Evolutionary conservation across 2,113 vertebrate species (phyloP), one percentile per base, ranked within the genome.

Genomic region (Corythornis vintsioides): DNA sequence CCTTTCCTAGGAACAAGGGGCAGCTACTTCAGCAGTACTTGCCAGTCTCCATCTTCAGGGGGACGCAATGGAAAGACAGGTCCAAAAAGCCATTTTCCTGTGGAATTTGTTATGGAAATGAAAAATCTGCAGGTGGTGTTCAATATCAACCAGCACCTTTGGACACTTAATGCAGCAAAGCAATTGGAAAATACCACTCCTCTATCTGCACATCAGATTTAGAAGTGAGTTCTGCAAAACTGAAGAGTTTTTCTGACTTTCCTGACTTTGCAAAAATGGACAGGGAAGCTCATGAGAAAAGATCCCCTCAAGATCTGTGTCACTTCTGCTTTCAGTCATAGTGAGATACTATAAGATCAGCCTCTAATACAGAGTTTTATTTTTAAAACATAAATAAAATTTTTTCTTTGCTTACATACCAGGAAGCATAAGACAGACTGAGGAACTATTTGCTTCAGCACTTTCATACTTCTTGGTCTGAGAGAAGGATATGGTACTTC

Each of bases 321-420:
- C 77, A 59, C 31, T 89, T 96, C 81, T 89, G 70, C 59, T 94
- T 95, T 90, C 47, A 31, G 31, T 40, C n/a, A 33, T 11, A 42
- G 21, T 10, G 22, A 72, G 15, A 60, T 8, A 43, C 12, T 45
- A 24, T 16, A 66, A 76, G 47, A 76, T 5, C 15, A 73, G 35
- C 38, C 20, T 61, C 16, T 35, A 65, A n/a, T 21, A 35, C 0
- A 82, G 28, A 28, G 25, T 24, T 59, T 31, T 42, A 12, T 53
- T 31, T 59, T 48, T 5, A 1, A 0, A 15, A 52, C 8, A 15
- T 26, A 52, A 52, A 52, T 52, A 26, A 15, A 26, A 8, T 26
- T 12, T 35, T 10, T 15, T 43, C 73, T 72, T 90, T 40, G 15
- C 15, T 61, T 61, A 26, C 12, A 26, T 38, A 40, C 25, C 43